phyloP scores from a whole-genome alignment of 2,797 vertebrate species.

The Bovichtus diacanthus region DNA sequence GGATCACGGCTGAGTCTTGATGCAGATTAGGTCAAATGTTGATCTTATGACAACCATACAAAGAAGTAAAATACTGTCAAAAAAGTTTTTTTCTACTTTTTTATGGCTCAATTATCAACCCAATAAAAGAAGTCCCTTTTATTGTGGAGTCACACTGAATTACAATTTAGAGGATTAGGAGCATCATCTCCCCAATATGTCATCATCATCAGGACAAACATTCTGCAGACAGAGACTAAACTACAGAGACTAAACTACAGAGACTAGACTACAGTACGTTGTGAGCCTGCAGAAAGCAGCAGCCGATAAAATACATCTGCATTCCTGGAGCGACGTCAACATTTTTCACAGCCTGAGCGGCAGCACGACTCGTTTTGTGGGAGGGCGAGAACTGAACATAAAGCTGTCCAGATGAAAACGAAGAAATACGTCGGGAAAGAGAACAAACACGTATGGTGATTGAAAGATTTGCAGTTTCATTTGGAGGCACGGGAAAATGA shows the following conservation, averaged over 20 bases:
- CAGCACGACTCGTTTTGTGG: conserved; percentile 16
- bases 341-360: conserved; percentile 29
- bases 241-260: not conserved
- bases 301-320: not conserved
- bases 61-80: too few species aligned
- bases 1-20: too few species aligned
- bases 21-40: too few species aligned
- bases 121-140: too few species aligned
- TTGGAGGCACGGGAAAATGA: conserved; percentile 28
- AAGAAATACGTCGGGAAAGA: conserved; percentile 27
- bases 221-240: not conserved
- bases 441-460: conserved; percentile 17
- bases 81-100: too few species aligned
- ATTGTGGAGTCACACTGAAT: too few species aligned
- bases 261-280: not conserved
- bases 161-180: too few species aligned
- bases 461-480: conserved; percentile 34
- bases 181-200: not conserved
- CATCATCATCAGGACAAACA: not conserved
- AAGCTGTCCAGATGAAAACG: conserved; percentile 40
- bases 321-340: conserved; percentile 26
- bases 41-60: too few species aligned
- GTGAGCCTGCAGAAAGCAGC: not conserved
- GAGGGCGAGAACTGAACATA: conserved; percentile 3
- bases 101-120: too few species aligned